A percentile compares a stretch with the other conserved stretches of the same genome.
Conservation (phyloP, 1,140 invertebrate species). For the Sesamia nonagrioides region DNA sequence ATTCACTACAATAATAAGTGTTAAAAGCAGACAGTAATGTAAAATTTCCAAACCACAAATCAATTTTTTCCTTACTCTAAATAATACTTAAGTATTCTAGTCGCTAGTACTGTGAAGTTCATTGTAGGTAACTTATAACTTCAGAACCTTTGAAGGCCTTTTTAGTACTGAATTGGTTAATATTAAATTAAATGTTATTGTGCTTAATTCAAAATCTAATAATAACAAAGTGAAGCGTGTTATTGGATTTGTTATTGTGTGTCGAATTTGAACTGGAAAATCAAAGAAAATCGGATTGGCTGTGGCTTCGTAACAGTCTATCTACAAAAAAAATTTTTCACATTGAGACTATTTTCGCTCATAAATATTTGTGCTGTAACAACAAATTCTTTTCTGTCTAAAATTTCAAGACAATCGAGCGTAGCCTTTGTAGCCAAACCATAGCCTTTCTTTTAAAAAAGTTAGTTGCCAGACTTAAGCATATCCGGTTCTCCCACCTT, state of each 20-base stretch:
- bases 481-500: neutral
- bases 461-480: neutral
- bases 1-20: no score
- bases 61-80: no score
- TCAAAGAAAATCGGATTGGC: neutral
- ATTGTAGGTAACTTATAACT: no score
- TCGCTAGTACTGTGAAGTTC: no score
- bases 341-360: no score
- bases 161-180: neutral
- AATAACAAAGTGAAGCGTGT: conserved; percentile 17
- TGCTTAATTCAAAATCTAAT: neutral
- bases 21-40: no score
- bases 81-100: no score
- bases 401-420: neutral
- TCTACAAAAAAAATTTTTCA: no score
- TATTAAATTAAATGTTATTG: neutral
- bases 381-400: neutral
- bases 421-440: no score
- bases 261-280: conserved; percentile 22
- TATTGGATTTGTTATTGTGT: conserved; percentile 18
- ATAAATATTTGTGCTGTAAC: neutral
- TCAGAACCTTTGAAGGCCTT: no score
- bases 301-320: neutral
- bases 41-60: no score
- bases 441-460: neutral